Percentiles rank a stretch among this genome's conserved stretches.
Conservation (phyloP, 2,113 vertebrate genomes). For the Stomatorhinus ivindoensis region DNA sequence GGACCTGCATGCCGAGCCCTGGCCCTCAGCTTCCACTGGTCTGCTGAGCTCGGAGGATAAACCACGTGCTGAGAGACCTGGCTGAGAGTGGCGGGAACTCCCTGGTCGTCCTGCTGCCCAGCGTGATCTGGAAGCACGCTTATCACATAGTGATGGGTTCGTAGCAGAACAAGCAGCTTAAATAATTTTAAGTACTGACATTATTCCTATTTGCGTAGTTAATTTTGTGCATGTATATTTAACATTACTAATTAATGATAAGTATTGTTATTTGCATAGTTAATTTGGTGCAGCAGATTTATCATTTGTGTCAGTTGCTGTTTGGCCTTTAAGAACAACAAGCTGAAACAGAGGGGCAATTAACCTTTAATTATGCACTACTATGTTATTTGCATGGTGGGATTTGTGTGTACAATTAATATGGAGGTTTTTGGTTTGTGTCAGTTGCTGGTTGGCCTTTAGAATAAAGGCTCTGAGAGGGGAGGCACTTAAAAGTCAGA, state of each 20-base stretch:
- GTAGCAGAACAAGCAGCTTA: not conserved
- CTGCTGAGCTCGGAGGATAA: not conserved
- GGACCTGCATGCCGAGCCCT: not conserved
- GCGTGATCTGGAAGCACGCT: not conserved
- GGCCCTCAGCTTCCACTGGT: not conserved
- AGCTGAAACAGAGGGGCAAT: not conserved
- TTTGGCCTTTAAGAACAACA: constrained; percentile 29
- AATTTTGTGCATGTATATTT: not conserved
- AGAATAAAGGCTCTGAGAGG: constrained; percentile 11
- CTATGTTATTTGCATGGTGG: constrained; percentile 22
- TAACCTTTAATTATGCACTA: constrained; percentile 35
- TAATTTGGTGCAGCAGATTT: constrained; percentile 28
- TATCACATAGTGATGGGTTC: not conserved
- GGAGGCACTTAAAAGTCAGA: not conserved
- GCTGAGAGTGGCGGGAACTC: not conserved
- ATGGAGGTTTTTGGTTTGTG: constrained; percentile 38
- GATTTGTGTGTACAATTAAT: not conserved
- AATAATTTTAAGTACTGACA: not conserved
- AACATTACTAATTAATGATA: not conserved
- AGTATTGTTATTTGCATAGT: constrained; percentile 26
- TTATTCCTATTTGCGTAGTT: not conserved
- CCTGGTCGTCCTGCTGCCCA: not conserved
- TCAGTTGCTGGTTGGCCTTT: constrained; percentile 23
- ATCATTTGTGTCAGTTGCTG: constrained; percentile 30
- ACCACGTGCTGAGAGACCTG: not conserved